Conservation (phyloP, 2,797 vertebrate species). For the Amphiprion clarkii region DNA sequence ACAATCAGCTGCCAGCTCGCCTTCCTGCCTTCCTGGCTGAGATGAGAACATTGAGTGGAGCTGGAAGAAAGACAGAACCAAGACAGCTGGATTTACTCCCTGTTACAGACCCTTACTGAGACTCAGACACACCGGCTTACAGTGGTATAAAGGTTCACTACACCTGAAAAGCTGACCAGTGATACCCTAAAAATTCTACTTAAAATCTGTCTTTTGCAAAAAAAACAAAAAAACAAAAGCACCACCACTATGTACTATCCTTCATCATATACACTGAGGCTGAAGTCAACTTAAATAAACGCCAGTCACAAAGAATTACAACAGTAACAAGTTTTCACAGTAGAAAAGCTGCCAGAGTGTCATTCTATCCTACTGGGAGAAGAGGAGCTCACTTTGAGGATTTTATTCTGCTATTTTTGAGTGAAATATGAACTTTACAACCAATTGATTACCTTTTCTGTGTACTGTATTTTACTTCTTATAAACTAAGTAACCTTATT, state of each 20-base stretch:
- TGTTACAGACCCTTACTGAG: slow-evolving; percentile 24
- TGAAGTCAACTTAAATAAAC: background rate
- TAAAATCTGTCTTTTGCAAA: background rate
- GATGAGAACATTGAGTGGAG: slow-evolving; percentile 32
- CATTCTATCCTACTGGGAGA: background rate
- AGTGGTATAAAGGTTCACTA: slow-evolving; percentile 2
- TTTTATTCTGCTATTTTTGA: too few species aligned
- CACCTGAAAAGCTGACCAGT: background rate
- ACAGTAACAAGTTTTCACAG: background rate
- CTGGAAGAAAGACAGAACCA: slow-evolving; percentile 30
- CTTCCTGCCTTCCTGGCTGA: slow-evolving; percentile 24
- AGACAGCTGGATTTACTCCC: slow-evolving; percentile 37
- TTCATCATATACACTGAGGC: background rate
- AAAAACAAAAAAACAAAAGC: background rate
- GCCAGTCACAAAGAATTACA: background rate
- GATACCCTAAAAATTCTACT: background rate
- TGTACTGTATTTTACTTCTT: too few species aligned
- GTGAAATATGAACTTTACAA: too few species aligned
- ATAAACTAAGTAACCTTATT: too few species aligned
- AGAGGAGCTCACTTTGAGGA: background rate
- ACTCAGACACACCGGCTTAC: background rate
- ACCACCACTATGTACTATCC: background rate
- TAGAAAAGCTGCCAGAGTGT: background rate
- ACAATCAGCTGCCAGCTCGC: slow-evolving; percentile 48
- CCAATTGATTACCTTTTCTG: too few species aligned